A percentile compares a stretch with the other conserved stretches of the same genome.
These are phyloP conservation scores for Pammene fasciana DNA, from an alignment of 2,888 invertebrate species.

Conservation along the genomic window DNA sequence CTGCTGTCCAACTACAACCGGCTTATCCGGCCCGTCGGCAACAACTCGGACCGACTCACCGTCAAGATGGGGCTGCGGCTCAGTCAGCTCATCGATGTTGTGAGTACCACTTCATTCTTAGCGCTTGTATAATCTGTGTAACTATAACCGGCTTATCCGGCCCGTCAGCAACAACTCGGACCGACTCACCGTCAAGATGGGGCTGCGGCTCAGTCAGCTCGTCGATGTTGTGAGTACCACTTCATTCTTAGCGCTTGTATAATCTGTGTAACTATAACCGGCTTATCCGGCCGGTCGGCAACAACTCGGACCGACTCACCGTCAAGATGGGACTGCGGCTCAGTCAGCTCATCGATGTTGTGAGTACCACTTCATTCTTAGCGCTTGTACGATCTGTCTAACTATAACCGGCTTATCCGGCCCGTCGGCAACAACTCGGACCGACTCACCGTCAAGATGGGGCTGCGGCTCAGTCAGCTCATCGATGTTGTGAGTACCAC, in stretches of 20 bases:
- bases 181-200: constrained; percentile 97
- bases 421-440: constrained; percentile 97
- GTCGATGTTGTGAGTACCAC: constrained; percentile 93
- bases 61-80: constrained; percentile 97
- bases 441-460: constrained; percentile 97
- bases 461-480: constrained; percentile 93
- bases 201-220: constrained; percentile 93
- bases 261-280: constrained; percentile 95
- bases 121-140: constrained; percentile 82
- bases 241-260: neutral
- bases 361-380: constrained; percentile 80
- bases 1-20: constrained; percentile 97
- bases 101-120: constrained; percentile 80
- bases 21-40: constrained; percentile 96
- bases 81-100: constrained; percentile 96
- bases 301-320: constrained; percentile 96
- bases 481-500: constrained; percentile 93
- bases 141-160: constrained; percentile 97
- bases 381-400: constrained; percentile 82
- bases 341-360: constrained; percentile 96
- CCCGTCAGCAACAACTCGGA: constrained; percentile 97
- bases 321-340: constrained; percentile 97
- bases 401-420: constrained; percentile 97
- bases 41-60: constrained; percentile 96
- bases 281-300: constrained; percentile 96